Percentiles rank a stretch among this genome's conserved stretches.
Evolutionary conservation across 2,888 invertebrate genomes (phyloP).

Genomic region (Venusia cambrica): DNA sequence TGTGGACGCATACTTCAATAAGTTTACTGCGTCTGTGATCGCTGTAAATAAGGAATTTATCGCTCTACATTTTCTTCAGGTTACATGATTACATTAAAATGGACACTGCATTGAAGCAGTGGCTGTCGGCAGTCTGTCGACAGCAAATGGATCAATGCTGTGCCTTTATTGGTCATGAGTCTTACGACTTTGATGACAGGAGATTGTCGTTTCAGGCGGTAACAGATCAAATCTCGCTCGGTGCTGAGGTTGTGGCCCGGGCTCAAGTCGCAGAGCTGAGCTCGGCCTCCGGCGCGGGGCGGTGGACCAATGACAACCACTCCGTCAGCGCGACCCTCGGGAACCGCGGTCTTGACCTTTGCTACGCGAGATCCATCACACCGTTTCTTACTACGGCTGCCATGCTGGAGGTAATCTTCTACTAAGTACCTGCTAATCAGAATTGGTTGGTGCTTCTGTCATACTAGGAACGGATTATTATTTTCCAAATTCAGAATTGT

Average conservation of each 20-base stretch:
- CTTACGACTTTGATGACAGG: too few relatives aligned
- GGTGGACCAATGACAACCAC: conserved; percentile 57
- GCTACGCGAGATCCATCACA: conserved; percentile 60
- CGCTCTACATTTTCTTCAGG: conserved; percentile 70
- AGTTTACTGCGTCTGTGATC: conserved; percentile 62
- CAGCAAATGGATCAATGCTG: too few relatives aligned
- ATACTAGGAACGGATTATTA: too few relatives aligned
- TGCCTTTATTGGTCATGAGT: too few relatives aligned
- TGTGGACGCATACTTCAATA: conserved; percentile 63
- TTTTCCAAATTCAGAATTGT: too few relatives aligned
- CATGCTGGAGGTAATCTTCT: conserved; percentile 71
- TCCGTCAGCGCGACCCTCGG: conserved; percentile 70
- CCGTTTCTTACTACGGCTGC: conserved; percentile 69
- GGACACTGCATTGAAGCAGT: too few relatives aligned
- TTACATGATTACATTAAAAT: conserved; percentile 25
- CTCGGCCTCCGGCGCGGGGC: conserved; percentile 65
- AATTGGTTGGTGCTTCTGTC: too few relatives aligned
- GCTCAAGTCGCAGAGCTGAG: conserved; percentile 58
- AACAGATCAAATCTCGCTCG: conserved; percentile 57
- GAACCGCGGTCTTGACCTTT: conserved; percentile 67
- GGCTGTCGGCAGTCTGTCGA: too few relatives aligned
- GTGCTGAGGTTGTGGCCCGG: conserved; percentile 68
- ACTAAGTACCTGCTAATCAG: too few relatives aligned
- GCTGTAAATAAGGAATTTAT: conserved; percentile 72
- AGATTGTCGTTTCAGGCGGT: too few relatives aligned